Evolutionary conservation across 2,113 vertebrate species (phyloP).

Genomic region (Aegypius monachus): DNA sequence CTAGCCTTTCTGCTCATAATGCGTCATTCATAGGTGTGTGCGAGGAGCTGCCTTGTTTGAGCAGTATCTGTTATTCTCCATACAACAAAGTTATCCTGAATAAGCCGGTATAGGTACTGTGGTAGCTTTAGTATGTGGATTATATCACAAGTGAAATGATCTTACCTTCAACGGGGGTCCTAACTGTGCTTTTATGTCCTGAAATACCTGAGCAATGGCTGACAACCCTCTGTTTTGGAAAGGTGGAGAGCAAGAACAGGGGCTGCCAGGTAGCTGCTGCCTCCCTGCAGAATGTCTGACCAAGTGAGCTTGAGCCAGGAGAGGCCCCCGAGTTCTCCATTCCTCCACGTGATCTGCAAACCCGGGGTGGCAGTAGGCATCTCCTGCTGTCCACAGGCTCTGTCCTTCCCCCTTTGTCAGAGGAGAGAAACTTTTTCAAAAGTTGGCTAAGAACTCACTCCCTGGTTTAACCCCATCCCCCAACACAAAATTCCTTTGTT

Average conservation of each 20-base stretch:
- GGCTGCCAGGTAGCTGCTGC: rapidly evolving
- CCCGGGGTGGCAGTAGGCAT: neutral
- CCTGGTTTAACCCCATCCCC: neutral
- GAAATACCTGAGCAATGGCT: neutral
- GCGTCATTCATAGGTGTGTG: neutral
- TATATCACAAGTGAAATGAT: neutral
- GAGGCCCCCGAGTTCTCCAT: neutral
- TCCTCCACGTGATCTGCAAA: rapidly evolving
- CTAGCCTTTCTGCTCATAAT: neutral
- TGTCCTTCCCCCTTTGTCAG: neutral
- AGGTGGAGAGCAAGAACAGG: neutral
- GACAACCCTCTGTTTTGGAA: neutral
- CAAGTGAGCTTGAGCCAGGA: neutral
- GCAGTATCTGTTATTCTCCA: neutral
- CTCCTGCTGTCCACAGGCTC: neutral
- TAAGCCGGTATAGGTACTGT: neutral
- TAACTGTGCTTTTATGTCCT: neutral
- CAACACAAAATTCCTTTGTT: neutral
- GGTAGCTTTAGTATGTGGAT: neutral
- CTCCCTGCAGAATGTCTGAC: neutral
- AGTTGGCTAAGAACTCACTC: neutral
- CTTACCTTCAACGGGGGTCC: neutral
- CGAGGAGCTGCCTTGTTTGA: neutral
- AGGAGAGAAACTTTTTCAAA: neutral
- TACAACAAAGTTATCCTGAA: neutral